Evolutionary conservation across 2,797 vertebrate genomes (phyloP), one percentile per base, ranked within the genome.

Genomic region (Acanthiza pusilla): DNA sequence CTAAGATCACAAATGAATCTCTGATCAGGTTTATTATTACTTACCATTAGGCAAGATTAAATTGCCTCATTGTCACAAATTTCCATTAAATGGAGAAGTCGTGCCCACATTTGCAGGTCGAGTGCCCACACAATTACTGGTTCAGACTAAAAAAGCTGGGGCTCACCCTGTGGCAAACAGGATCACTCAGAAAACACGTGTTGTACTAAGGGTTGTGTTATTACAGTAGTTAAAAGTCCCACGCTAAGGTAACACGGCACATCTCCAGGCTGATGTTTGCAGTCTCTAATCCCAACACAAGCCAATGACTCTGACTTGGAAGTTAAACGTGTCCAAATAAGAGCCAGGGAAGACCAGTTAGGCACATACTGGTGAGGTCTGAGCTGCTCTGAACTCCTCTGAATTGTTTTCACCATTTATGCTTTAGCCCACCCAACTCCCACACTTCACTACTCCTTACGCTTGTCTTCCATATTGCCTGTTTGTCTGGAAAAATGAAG

Each of bases 331-430:
- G 45, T 29, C 62, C 32, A 5, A 36, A 32, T 25, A n/a, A 30
- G 58, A 65, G 34, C 7, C 57, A 6, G 34, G 18, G 54, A 27
- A 36, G 65, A 32, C 13, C 38, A 27, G 51, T 5, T 26, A 17
- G n/a, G 40, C 2, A 0, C 1, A 11, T 8, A 2, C 18, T 57
- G 8, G 18, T 22, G 57, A 45, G 61, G 43, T 10, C 30, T n/a
- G 11, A 16, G n/a, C 27, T 47, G 50, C 74, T 84, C 30, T 17
- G n/a, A 81, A 55, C 45, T 68, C 55, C 42, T 42, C 40, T 23
- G 7, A 62, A 53, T 10, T 12, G 19, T 32, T 38, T 45, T 83
- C 38, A 16, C 50, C 9, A 8, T 67, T 85, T 36, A 26, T 8
- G 26, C 36, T 55, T 15, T 30, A 50, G 18, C 16, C 63, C 47